Conservation (phyloP, 2,113 vertebrate genomes). For the Seriola dumerili region DNA sequence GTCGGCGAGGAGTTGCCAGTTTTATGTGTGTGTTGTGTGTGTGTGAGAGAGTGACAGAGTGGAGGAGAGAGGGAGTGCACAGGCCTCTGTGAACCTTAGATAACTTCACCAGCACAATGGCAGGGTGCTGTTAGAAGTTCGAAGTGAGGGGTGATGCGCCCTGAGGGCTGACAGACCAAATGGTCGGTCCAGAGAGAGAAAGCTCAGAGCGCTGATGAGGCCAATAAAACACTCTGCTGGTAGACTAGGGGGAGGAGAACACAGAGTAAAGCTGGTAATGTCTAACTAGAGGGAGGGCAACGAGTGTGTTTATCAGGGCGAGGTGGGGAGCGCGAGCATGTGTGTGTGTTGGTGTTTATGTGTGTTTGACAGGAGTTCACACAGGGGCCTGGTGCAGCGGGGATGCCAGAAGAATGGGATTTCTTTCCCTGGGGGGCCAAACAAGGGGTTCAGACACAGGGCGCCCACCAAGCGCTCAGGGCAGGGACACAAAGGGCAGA, state of each 20-base stretch:
- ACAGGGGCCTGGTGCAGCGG: conserved; percentile 59
- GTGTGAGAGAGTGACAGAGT: conserved; percentile 9
- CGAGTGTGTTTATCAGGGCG: conserved; percentile 61
- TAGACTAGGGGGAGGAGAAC: conserved; percentile 39
- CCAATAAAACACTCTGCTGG: conserved; percentile 71
- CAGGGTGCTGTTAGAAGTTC: conserved; percentile 49
- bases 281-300: conserved; percentile 75
- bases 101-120: conserved; percentile 68
- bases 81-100: conserved; percentile 53
- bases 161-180: conserved; percentile 66
- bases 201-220: conserved; percentile 57
- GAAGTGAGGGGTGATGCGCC: conserved; percentile 50
- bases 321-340: conserved; percentile 30
- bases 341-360: conserved; percentile 58
- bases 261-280: conserved; percentile 71
- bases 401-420: conserved; percentile 74
- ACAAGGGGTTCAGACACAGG: conserved; percentile 74
- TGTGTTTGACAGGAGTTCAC: conserved; percentile 71
- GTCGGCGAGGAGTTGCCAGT: conserved; percentile 5
- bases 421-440: conserved; percentile 49
- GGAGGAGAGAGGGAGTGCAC: neutral
- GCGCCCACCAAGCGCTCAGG: conserved; percentile 58
- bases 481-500: conserved; percentile 70
- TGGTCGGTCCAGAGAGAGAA: conserved; percentile 56
- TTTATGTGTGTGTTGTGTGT: conserved; percentile 9